Conservation (phyloP, 2,113 vertebrate genomes). For the Melanocharis versteri region DNA sequence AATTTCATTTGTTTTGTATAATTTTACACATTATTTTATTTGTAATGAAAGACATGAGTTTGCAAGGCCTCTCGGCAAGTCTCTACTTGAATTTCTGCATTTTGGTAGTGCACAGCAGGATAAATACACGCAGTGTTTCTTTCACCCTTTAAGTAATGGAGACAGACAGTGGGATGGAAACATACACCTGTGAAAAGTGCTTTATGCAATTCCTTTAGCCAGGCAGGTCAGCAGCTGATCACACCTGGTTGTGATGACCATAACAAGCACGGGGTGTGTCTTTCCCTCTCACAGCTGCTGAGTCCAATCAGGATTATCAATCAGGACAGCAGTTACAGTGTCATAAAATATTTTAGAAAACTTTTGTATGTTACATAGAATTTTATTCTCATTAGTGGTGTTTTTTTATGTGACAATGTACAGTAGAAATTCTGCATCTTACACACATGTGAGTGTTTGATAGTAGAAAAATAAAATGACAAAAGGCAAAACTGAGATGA, state of each 20-base stretch:
- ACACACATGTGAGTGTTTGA: background rate
- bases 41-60: background rate
- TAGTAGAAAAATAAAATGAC: background rate
- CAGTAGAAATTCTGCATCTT: background rate
- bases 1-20: slow-evolving; percentile 35
- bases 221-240: background rate
- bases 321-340: background rate
- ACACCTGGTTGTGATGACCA: background rate
- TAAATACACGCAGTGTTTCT: background rate
- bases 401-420: background rate
- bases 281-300: background rate
- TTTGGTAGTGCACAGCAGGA: slow-evolving; percentile 5
- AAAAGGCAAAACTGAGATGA: background rate
- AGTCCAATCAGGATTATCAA: background rate
- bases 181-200: background rate
- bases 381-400: background rate
- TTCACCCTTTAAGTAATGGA: background rate
- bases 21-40: slow-evolving; percentile 13
- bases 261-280: accelerated
- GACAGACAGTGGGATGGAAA: background rate
- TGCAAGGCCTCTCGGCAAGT: slow-evolving; percentile 3
- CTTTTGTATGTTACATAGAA: accelerated
- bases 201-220: background rate
- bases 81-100: background rate
- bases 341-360: background rate